These are phyloP conservation scores for Antedon mediterranea DNA, from an alignment of 53 echinoderm and acorn worm genomes.

Conservation along the genomic window DNA sequence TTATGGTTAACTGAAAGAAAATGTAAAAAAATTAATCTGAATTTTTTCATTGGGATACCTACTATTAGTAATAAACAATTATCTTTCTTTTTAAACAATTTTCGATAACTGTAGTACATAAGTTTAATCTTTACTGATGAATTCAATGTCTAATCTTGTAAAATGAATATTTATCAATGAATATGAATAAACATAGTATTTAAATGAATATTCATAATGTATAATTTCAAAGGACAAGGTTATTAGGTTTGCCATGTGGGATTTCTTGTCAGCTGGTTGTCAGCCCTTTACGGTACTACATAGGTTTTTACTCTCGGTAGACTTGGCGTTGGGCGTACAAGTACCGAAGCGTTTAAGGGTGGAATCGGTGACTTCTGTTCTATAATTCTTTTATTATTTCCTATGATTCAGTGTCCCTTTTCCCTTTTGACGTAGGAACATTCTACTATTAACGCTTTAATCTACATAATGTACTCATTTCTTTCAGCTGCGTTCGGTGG, in stretches of 20 bases:
- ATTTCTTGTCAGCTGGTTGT: neutral
- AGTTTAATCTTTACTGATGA: too few relatives aligned
- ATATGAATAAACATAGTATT: neutral
- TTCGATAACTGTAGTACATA: too few relatives aligned
- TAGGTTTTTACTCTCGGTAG: neutral
- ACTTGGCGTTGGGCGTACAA: neutral
- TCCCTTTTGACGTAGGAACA: neutral
- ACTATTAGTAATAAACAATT: too few relatives aligned
- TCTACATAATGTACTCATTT: neutral
- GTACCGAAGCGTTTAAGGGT: neutral
- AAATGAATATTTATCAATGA: too few relatives aligned
- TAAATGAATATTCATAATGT: neutral
- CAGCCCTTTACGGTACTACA: neutral
- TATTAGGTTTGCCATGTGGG: neutral
- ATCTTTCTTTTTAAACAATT: too few relatives aligned
- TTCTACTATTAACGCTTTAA: neutral
- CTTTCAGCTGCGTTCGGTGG: conserved; percentile 46
- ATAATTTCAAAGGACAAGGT: neutral
- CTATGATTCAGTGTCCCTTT: neutral
- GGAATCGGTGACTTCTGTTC: neutral
- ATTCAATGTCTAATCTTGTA: too few relatives aligned
- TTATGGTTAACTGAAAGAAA: too few relatives aligned
- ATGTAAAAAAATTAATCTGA: too few relatives aligned
- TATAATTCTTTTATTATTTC: neutral
- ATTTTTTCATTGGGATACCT: too few relatives aligned